These are phyloP conservation scores for Cirrhinus molitorella DNA, from an alignment of 2,797 vertebrate species.

Conservation along the genomic window DNA sequence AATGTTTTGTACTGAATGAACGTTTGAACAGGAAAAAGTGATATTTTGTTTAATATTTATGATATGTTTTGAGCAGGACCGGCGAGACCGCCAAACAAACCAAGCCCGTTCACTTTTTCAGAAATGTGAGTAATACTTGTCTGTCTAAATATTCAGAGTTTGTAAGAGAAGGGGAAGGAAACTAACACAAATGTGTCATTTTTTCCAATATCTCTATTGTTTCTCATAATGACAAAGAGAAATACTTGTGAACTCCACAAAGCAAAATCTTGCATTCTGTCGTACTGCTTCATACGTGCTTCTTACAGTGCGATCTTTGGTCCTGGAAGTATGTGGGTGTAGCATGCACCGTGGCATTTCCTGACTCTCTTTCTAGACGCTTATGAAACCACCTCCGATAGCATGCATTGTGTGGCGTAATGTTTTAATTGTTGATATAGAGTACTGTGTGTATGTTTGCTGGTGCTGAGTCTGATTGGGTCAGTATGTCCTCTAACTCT, in stretches of 20 bases:
- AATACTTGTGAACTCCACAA: background rate
- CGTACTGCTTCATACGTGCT: background rate
- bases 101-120: constrained; percentile 54
- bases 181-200: background rate
- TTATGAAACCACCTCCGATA: background rate
- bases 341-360: constrained; percentile 33
- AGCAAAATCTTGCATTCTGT: background rate
- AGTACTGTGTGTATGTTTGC: background rate
- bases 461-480: background rate
- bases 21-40: background rate
- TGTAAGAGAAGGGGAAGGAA: background rate
- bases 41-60: background rate
- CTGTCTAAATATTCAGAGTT: background rate
- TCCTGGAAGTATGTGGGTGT: constrained; percentile 45
- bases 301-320: background rate
- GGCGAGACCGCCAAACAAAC: constrained; percentile 65
- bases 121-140: constrained; percentile 69
- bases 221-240: background rate
- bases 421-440: background rate
- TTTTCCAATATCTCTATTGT: background rate
- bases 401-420: no score
- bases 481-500: background rate
- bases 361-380: constrained; percentile 12
- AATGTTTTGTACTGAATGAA: background rate
- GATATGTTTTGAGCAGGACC: constrained; percentile 12